Evolutionary conservation across 2,113 vertebrate species (phyloP).

Genomic region (Gobio gobio): DNA sequence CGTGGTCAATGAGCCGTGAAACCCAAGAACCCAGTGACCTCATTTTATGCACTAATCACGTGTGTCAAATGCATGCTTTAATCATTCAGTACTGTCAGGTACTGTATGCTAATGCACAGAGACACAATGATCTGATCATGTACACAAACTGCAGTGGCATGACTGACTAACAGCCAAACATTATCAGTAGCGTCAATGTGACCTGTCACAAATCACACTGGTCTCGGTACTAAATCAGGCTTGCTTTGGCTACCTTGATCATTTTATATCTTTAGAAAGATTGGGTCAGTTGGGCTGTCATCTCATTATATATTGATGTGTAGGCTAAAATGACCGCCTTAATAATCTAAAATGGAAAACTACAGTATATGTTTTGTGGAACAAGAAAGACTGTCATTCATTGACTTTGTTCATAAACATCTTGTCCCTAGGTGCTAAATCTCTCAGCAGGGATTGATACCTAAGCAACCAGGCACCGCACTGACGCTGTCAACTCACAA

Average conservation of each 20-base stretch:
- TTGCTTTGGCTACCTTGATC: neutral
- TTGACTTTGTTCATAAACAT: slow-evolving; percentile 5
- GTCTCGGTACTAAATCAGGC: neutral
- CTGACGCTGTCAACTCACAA: neutral
- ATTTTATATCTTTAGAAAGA: slow-evolving; percentile 13
- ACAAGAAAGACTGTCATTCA: neutral
- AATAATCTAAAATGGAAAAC: neutral
- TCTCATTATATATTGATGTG: neutral
- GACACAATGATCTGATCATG: neutral
- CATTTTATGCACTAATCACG: slow-evolving; percentile 3
- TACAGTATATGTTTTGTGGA: neutral
- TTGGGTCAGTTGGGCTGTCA: neutral
- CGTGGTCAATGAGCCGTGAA: neutral
- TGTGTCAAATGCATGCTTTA: slow-evolving; percentile 1
- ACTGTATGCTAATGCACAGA: neutral
- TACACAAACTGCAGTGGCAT: neutral
- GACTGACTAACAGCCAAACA: neutral
- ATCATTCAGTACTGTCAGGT: neutral
- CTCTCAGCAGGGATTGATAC: slow-evolving; percentile 22
- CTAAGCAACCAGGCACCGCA: neutral
- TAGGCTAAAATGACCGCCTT: neutral
- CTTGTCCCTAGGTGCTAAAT: slow-evolving; percentile 8
- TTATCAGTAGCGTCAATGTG: neutral
- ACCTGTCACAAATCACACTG: slow-evolving; percentile 23
- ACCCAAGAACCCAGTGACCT: neutral